Conservation (phyloP, 2,797 vertebrate species). For the Otolemur crassicaudatus region DNA sequence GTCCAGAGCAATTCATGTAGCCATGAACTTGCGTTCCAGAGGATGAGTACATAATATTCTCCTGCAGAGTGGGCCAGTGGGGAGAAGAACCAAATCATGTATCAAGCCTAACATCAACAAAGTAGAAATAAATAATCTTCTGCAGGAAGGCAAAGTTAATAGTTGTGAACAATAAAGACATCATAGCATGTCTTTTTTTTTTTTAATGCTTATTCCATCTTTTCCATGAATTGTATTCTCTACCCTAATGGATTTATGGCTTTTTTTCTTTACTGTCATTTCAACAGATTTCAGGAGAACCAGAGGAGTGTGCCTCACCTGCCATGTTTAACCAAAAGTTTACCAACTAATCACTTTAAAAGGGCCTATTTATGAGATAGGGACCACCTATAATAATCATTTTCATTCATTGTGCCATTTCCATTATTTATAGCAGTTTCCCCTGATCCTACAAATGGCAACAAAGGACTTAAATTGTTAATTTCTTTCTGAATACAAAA, state of each 20-base stretch:
- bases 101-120: neutral
- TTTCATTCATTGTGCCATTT: neutral
- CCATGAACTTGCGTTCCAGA: neutral
- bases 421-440: conserved; percentile 15
- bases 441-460: conserved; percentile 30
- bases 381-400: neutral
- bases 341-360: conserved; percentile 5
- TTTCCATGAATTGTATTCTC: neutral
- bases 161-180: neutral
- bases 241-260: neutral
- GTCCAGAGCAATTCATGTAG: neutral
- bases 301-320: neutral
- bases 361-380: neutral
- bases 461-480: neutral
- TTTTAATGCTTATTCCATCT: neutral
- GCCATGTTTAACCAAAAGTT: neutral
- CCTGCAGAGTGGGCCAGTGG: neutral
- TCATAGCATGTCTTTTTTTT: neutral
- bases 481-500: neutral
- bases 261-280: neutral
- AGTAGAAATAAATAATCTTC: neutral
- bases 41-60: neutral
- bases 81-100: neutral
- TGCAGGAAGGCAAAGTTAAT: neutral
- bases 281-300: neutral